Conservation (phyloP, 2,888 invertebrate genomes). For the Orthosia gracilis region DNA sequence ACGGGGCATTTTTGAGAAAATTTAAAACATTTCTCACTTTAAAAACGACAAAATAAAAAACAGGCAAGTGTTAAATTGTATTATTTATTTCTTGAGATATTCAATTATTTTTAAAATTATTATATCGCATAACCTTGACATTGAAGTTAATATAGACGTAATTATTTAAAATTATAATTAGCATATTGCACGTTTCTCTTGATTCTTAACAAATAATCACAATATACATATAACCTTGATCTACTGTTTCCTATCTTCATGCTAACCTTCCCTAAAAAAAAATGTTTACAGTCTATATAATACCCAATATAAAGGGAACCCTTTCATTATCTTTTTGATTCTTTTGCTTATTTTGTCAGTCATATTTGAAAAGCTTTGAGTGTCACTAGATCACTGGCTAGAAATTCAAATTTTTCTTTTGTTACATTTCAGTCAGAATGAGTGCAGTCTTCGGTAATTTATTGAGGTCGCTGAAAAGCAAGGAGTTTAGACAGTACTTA, state of each 20-base stretch:
- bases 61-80: slow-evolving; percentile 28
- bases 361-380: background rate
- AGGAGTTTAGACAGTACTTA: slow-evolving; percentile 96
- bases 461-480: slow-evolving; percentile 93
- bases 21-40: background rate
- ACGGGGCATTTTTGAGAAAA: slow-evolving; percentile 4
- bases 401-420: background rate
- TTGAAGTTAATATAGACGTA: slow-evolving; percentile 65
- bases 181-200: slow-evolving; percentile 26
- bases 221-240: background rate
- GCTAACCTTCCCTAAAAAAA: background rate
- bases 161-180: slow-evolving; percentile 64
- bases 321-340: slow-evolving; percentile 11
- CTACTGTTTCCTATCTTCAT: background rate
- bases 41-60: slow-evolving; percentile 9
- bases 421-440: slow-evolving; percentile 80
- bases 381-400: background rate
- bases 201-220: slow-evolving; percentile 2
- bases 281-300: background rate
- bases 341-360: background rate
- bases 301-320: rapidly evolving
- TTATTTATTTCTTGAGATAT: background rate
- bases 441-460: slow-evolving; percentile 83
- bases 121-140: slow-evolving; percentile 77
- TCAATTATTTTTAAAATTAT: slow-evolving; percentile 7